A percentile compares a stretch with the other conserved stretches of the same genome.
phyloP scores from a whole-genome alignment of 2,113 vertebrate genomes.

The Shinisaurus crocodilurus region DNA sequence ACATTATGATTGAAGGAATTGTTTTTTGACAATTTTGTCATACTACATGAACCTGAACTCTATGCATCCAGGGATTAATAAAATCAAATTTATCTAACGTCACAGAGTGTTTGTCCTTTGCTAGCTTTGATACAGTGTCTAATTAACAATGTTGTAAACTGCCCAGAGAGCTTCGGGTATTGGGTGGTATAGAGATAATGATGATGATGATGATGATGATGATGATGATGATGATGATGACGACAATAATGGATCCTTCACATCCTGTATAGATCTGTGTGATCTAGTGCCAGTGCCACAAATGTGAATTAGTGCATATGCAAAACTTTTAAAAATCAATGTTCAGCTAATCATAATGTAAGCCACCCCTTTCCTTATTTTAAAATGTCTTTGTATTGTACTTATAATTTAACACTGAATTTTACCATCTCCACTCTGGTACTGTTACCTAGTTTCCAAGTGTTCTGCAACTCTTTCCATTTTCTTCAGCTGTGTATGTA shows the following conservation, averaged over 20 bases:
- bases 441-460: not conserved
- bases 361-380: not conserved
- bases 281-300: not conserved
- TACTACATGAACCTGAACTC: not conserved
- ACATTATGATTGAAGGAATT: not conserved
- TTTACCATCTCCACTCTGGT: not conserved
- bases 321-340: not conserved
- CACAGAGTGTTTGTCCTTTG: not conserved
- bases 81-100: not conserved
- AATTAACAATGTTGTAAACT: too few species aligned
- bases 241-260: too few species aligned
- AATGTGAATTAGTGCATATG: not conserved
- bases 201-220: too few species aligned
- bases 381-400: not conserved
- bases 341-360: not conserved
- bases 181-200: too few species aligned
- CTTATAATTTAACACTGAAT: not conserved
- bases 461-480: not conserved
- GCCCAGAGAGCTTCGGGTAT: too few species aligned
- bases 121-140: not conserved
- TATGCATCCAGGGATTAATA: not conserved
- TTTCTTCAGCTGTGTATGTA: not conserved
- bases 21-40: not conserved
- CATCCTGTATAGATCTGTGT: not conserved
- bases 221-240: too few species aligned